Conservation (phyloP, 2,797 vertebrate species). For the Helicolenus hilgendorfi region DNA sequence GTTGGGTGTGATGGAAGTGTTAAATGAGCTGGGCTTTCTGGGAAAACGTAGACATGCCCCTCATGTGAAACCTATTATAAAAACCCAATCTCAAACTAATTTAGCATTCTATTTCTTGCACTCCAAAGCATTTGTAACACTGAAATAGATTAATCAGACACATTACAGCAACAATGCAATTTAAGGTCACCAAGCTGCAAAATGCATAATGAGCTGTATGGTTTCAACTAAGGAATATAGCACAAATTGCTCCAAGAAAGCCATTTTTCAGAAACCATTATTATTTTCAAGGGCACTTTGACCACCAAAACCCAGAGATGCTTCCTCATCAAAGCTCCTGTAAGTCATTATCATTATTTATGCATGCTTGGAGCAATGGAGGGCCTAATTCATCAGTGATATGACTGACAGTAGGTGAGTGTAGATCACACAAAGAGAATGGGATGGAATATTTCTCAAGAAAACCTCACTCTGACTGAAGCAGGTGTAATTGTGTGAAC, state of each 20-base stretch:
- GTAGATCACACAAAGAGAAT: constrained; percentile 24
- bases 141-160: constrained; percentile 76
- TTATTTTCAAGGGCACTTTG: constrained; percentile 86
- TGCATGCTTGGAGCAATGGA: constrained; percentile 70
- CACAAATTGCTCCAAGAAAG: constrained; percentile 76
- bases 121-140: constrained; percentile 61
- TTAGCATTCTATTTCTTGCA: constrained; percentile 71
- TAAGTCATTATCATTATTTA: constrained; percentile 88
- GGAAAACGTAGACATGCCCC: constrained; percentile 46
- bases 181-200: constrained; percentile 70
- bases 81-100: constrained; percentile 77
- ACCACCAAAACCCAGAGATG: constrained; percentile 72
- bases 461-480: constrained; percentile 19
- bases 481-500: constrained; percentile 22
- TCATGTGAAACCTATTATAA: constrained; percentile 76
- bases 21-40: constrained; percentile 70
- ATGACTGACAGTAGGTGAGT: constrained; percentile 48
- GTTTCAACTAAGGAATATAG: constrained; percentile 50
- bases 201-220: constrained; percentile 72
- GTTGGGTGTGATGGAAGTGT: constrained; percentile 67
- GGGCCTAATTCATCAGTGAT: constrained; percentile 62
- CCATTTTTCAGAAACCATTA: constrained; percentile 79
- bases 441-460: constrained; percentile 37
- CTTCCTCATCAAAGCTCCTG: constrained; percentile 76
- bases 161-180: constrained; percentile 74